Base-by-base conservation (phyloP, 2,888 invertebrate species). In the Ernsta delagoae region DNA sequence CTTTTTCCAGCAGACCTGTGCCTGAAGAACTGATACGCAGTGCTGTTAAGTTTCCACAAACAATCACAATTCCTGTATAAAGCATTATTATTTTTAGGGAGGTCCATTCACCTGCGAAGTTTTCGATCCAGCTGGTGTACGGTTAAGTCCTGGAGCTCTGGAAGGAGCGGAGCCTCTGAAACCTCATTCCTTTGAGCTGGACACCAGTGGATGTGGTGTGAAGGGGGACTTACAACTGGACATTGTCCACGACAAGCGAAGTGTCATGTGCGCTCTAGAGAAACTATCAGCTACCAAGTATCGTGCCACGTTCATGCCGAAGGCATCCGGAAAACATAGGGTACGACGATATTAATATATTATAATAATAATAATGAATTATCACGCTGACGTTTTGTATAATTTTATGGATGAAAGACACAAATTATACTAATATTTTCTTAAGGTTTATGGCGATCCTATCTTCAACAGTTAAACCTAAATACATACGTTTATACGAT, bases 61-160 rank as follows among this genome's bases (percentile, higher is more conserved):
- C n/a, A n/a, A n/a, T n/a, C n/a, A n/a, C n/a, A n/a, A n/a, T n/a
- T n/a, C n/a, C n/a, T n/a, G n/a, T n/a, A n/a, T n/a, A n/a, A n/a
- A n/a, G n/a, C n/a, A n/a, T n/a, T n/a, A n/a, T n/a, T n/a, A n/a
- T n/a, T n/a, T 34, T 92, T 50, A 97, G 94, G 99, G 99, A 69
- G 98, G 98, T 16, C 99, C 99, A 1, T 99, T 99, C 87, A 97
- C 97, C 0, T 98, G 99, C 84, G 97, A 98, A 79, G 98, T 99
- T 0, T 99, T 98, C 82, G 98, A 99, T 88, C 98, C 99, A 0
- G 96, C 97, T 54, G 97, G 98, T 31, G 97, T 99, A 8, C 96
- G 97, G 71, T 96, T 97, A 0, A 95, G 96, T 70, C 79, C 84
- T 3, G 91, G 92, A 0, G 97, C 97, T 0, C 86, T 97, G 6